Evolutionary conservation across 2,797 vertebrate species (phyloP), one percentile per base, ranked within the genome.

Genomic region (Ispidina picta): DNA sequence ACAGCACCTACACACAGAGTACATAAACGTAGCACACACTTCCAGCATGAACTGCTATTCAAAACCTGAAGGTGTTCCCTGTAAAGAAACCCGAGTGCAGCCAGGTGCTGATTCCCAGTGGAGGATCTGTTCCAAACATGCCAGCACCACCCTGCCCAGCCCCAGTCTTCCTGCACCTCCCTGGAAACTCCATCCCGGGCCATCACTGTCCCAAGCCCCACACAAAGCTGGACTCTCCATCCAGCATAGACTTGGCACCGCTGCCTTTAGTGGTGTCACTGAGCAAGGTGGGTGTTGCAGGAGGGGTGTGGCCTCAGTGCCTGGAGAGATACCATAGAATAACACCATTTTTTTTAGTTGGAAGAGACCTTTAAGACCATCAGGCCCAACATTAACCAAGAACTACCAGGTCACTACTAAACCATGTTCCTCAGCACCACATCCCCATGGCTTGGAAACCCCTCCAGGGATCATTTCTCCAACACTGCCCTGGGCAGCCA

Each of bases 21-120:
- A 55, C 29, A 14, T 31, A 55, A 54, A 54, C 10, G 3, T 8
- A 54, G 29, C 5, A 28, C 28, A 29, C 5, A 6, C 8, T 21
- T 8, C 6, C 6, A 23, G 12, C 3, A 19, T 21, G 9, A 58
- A 15, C 41, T 5, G 39, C 3, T 43, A 13, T 2, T 39, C n/a
- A 33, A 43, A 60, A 26, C n/a, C 8, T 6, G 13, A 12, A 21
- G 17, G 26, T 9, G 31, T 10, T 26, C 15, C 22, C 29, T 8
- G 0, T 8, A 12, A 44, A 35, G 1, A 14, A 28, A 10, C 3
- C 3, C 2, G 0, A 9, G 21, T 1, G 2, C 3, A 9, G 13
- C 12, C 3, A 2, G 8, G 21, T 14, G 46, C 37, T 17, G 0
- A 6, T 7, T 68, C 26, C 35, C 37, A 11, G 3, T 5, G 2